Conservation (phyloP, 2,888 invertebrate genomes). For the Synanthedon vespiformis region DNA sequence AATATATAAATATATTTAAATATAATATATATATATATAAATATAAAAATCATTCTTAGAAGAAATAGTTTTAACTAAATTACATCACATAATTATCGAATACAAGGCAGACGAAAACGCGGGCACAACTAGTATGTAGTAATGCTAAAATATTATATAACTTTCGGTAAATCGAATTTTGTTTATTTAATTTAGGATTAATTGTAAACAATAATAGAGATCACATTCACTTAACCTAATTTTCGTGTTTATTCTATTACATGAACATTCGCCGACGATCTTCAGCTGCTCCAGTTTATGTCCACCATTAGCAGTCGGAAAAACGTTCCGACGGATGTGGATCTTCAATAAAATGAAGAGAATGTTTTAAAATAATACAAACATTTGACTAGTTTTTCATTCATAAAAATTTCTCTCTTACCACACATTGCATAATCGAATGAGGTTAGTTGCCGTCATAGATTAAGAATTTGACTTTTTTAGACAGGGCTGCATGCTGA, state of each 20-base stretch:
- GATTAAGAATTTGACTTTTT: slow-evolving; percentile 11
- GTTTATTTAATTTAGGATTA: too few species aligned
- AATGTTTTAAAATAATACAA: slow-evolving; percentile 36
- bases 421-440: slow-evolving; percentile 41
- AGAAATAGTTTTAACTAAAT: too few species aligned
- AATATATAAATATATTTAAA: too few species aligned
- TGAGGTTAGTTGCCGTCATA: slow-evolving; percentile 30
- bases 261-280: background rate
- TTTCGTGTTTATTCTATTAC: background rate
- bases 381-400: slow-evolving; percentile 34
- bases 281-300: slow-evolving; percentile 17
- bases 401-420: slow-evolving; percentile 42
- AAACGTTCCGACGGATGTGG: slow-evolving; percentile 35
- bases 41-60: too few species aligned
- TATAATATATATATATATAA: too few species aligned
- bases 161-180: too few species aligned
- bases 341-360: slow-evolving; percentile 38
- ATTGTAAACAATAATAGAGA: background rate
- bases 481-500: too few species aligned
- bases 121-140: too few species aligned
- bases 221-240: background rate
- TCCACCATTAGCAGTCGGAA: slow-evolving; percentile 23
- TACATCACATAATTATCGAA: too few species aligned
- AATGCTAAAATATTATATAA: too few species aligned
- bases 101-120: too few species aligned